Percentiles rank a stretch among this genome's conserved stretches.
Evolutionary conservation across 2,888 invertebrate species (phyloP).

Genomic region (Brachyptera putata): DNA sequence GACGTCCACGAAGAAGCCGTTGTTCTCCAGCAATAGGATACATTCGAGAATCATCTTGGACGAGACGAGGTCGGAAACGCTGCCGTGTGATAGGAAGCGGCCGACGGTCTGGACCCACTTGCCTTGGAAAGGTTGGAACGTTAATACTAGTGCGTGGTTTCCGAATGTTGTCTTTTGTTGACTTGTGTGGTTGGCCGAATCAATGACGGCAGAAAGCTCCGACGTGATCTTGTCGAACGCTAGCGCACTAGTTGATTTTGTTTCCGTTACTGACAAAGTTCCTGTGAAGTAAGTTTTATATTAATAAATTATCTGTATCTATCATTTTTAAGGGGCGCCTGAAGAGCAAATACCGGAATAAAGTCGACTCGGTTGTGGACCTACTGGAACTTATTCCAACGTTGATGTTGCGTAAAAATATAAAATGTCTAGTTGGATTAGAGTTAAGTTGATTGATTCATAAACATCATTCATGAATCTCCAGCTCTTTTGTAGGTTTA

Average conservation of each 20-base stretch:
- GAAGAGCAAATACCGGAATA: too few relatives aligned
- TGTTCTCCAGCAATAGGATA: not conserved
- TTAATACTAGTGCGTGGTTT: not conserved
- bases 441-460: too few relatives aligned
- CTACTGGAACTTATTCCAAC: too few relatives aligned
- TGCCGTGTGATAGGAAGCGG: not conserved
- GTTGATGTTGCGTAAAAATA: too few relatives aligned
- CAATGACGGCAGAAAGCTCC: not conserved
- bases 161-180: too few relatives aligned
- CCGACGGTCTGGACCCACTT: not conserved
- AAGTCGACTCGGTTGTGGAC: too few relatives aligned
- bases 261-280: not conserved
- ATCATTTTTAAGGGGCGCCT: too few relatives aligned
- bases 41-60: not conserved
- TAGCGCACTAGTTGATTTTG: not conserved
- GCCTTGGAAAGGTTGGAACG: not conserved
- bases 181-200: not conserved
- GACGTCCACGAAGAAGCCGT: not conserved
- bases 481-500: too few relatives aligned
- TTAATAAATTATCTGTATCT: too few relatives aligned
- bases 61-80: not conserved
- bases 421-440: too few relatives aligned
- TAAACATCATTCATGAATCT: too few relatives aligned
- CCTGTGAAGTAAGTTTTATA: too few relatives aligned
- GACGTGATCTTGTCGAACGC: not conserved